Evolutionary conservation across 1,140 invertebrate genomes (phyloP), one percentile per base, ranked within the genome.

Genomic region (Pteromalus puparum): DNA sequence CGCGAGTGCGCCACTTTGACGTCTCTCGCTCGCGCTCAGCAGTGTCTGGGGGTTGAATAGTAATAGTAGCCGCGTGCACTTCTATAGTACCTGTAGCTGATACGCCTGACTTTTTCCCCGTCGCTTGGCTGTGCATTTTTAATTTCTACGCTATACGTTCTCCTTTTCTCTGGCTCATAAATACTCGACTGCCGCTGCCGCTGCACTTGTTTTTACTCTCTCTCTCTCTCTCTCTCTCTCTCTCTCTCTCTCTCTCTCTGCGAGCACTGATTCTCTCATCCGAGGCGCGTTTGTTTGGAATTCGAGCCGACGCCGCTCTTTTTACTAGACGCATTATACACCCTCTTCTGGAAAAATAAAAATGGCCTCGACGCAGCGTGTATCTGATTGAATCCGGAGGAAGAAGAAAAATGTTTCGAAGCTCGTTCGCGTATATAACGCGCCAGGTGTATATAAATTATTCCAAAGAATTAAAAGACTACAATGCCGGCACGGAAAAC

Each of bases 1-100:
- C 26, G 12, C 30, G 28, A 6, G 24, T 34, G 72, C 21, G 34
- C 72, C 72, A 73, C 72, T 73, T 73, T 73, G 72, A 73, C 72
- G 72, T 38, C 26, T 73, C 30, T 6, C 72, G n/a, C 30, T 34
- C 30, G 30, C 30, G 10, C n/a, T n/a, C n/a, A n/a, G n/a, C 26
- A 12, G 5, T 21, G 34, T 6, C 30, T 26, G 21, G 18, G 53
- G 53, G 53, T 53, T 53, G 48, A 9, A 15, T 61, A 5, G 53
- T 18, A n/a, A n/a, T n/a, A n/a, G n/a, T n/a, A n/a, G n/a, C n/a
- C n/a, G n/a, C n/a, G n/a, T n/a, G n/a, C n/a, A n/a, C n/a, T n/a
- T n/a, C n/a, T n/a, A n/a, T n/a, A n/a, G 21, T 73, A 30, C 72
- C 28, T 21, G 38, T 70, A 70, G 67, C 28, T 48, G 6, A n/a